phyloP scores from a whole-genome alignment of 2,113 vertebrate genomes.

The Oryctolagus cuniculus region mOryCun1.1 NC_091439.1:49825501-49826000 shows the following conservation, averaged over 20 bases:
- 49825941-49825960: not conserved
- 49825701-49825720: not conserved
- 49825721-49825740: not conserved
- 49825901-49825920: not conserved
- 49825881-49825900: not conserved
- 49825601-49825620: not conserved
- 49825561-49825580: not conserved
- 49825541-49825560: not conserved
- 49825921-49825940: not conserved
- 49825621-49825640: not conserved
- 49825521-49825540: not conserved
- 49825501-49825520: not conserved
- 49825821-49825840: not conserved
- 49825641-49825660: not conserved
- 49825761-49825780: not conserved
- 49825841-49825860: not conserved
- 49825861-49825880: not conserved
- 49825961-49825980: not conserved
- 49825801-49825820: not conserved
- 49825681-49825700: accelerated
- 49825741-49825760: not conserved
- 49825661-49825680: not conserved
- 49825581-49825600: not conserved
- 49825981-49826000: not conserved
- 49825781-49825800: not conserved